Evolutionary conservation across 2,888 invertebrate species (phyloP), one percentile per base, ranked within the genome.

Genomic region (Drosophila anomelani): DNA sequence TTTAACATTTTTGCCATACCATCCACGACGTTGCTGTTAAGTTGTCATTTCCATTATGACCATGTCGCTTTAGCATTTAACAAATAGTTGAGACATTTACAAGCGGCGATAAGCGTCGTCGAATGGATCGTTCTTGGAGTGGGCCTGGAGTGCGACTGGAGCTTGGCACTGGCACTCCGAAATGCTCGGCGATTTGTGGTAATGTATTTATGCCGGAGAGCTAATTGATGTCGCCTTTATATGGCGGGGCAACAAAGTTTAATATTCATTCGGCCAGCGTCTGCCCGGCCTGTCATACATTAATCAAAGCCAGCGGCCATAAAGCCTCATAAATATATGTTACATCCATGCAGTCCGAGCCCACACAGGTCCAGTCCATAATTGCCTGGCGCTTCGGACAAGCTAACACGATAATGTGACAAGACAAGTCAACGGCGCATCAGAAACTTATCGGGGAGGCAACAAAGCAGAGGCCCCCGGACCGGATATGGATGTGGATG

Each of bases 1-100:
- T 88, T 88, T 77, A 84, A 77, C 73, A 75, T 80, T 75, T 63
- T 73, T 79, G 81, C 78, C 76, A 77, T 77, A 58, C 64, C 69
- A 53, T 51, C 73, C 49, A 43, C 58, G 69, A 75, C 78, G 77
- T 76, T 72, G 79, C 80, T 90, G 89, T 86, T 84, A 79, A 87
- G 85, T 90, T 90, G 90, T 90, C 90, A 90, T 88, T 91, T 90
- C 90, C 90, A 91, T 91, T 90, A 91, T 86, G 82, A 84, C 80
- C 80, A 80, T 88, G 90, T 90, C 91, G 90, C 85, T 89, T 91
- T 86, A 90, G 88, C 88, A 88, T 90, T 90, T 91, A 90, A 91
- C 90, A 91, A 91, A 90, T 91, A 90, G 90, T 90, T 91, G 91
- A 90, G 91, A 90, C 91, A 90, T 90, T 91, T 91, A 90, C 90